Conservation (phyloP, 1,140 invertebrate species). For the Neotoxoptera formosana region DNA sequence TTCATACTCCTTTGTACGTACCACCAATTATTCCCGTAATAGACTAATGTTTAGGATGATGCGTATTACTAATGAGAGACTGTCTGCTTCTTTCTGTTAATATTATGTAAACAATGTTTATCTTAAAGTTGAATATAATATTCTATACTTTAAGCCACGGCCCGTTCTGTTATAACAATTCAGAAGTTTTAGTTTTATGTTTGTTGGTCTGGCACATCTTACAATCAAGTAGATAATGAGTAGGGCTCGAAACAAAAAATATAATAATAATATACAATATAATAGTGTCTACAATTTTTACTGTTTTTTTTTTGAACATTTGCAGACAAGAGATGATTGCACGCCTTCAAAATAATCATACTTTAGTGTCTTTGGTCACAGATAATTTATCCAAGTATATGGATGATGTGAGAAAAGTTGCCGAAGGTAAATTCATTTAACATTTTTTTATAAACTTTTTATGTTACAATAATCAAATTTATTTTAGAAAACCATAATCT, state of each 20-base stretch:
- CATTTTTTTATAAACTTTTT: not conserved
- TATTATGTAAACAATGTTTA: too few relatives aligned
- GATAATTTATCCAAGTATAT: constrained; percentile 93
- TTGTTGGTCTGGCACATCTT: not conserved
- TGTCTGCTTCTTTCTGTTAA: too few relatives aligned
- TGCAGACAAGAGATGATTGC: constrained; percentile 85
- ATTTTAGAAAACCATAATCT: constrained; percentile 74
- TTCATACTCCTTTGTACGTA: too few relatives aligned
- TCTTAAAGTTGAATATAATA: too few relatives aligned
- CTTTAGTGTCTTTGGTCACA: constrained; percentile 91
- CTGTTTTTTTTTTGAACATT: constrained; percentile 27
- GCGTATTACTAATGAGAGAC: too few relatives aligned
- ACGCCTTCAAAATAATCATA: constrained; percentile 89
- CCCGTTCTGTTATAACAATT: too few relatives aligned
- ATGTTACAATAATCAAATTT: not conserved
- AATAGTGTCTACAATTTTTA: not conserved
- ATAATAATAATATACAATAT: too few relatives aligned
- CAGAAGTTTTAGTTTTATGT: too few relatives aligned
- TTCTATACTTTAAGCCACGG: too few relatives aligned
- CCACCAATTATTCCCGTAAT: too few relatives aligned
- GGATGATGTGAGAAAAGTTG: constrained; percentile 79
- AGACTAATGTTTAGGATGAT: too few relatives aligned
- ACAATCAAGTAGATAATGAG: not conserved
- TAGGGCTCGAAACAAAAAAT: not conserved
- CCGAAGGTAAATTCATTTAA: constrained; percentile 67